Evolutionary conservation across 2,113 vertebrate genomes (phyloP), one percentile per base, ranked within the genome.

Genomic region (Eidolon helvum): DNA sequence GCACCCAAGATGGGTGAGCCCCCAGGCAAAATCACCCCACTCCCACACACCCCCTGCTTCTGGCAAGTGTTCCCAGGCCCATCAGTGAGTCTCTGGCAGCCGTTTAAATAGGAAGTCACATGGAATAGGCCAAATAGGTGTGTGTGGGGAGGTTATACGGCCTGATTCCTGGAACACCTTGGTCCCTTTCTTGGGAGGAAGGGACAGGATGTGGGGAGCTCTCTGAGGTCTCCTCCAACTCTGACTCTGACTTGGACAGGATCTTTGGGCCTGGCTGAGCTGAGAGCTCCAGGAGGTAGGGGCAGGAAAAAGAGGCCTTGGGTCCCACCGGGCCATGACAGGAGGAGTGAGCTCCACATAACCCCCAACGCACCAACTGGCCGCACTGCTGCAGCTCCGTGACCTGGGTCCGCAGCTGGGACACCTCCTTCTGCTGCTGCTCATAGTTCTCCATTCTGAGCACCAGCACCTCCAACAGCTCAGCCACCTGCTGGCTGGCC

Each of bases 341-440:
- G 43, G 18, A 28, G 43, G 18, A 95, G 80, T 66, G 53, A 53
- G 65, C 90, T 69, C 28, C 5, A 0, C 65, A 4, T 7, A 7
- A 4, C 7, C 45, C 45, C 45, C 1, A 0, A 16, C 99, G 98
- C 97, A 99, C 99, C 89, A 19, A 74, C 80, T 99, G 99, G 95
- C 99, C 99, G 22, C 99, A 98, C 14, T 98, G 99, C 97, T 99
- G 99, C 78, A 99, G 98, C 19, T 99, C 99, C 12, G 99, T 98
- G 0, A 99, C 98, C 97, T 99, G 99, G 0, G 98, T 99, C 71
- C 99, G 98, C 77, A 99, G 98, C 24, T 97, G 98, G 59, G 98
- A 98, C 97, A 99, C 99, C 98, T 99, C 99, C 83, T 99, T 99
- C 98, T 99, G 99, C 97, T 99, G 99, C 97, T 98, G 98, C 0